Evolutionary conservation across 2,113 vertebrate species (phyloP), one percentile per base, ranked within the genome.

Genomic region (Dasypus novemcinctus): DNA sequence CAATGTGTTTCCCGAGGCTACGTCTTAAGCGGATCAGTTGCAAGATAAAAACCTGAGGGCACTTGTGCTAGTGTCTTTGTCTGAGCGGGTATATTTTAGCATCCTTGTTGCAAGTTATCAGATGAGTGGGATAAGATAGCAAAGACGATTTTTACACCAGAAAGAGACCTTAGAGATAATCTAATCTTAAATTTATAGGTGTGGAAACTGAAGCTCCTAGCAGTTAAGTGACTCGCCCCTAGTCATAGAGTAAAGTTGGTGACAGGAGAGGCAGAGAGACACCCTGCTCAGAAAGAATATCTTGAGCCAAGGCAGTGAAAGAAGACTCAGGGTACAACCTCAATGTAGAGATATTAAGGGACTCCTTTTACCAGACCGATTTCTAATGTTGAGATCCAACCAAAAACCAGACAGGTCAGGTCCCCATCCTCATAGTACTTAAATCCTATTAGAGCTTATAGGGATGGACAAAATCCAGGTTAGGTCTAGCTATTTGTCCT

Each of bases 1-100:
- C 90, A 81, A 0, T 95, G 90, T 80, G 80, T 96, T 97, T 96
- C 95, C 81, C 82, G 87, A 88, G 90, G 85, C 92, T 92, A 82
- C 0, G 10, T 92, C 93, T 92, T 96, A 95, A 97, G 90, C 20
- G 25, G 88, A 72, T 92, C 54, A 74, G 87, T 82, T 90, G 66
- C 78, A 72, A 93, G 93, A 27, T 66, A 78, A 66, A 93, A n/a
- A 90, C 2, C 82, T 0, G 18, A 92, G 96, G 92, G 75, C 72
- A 9, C 4, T 54, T 36, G 54, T 17, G 46, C 61, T 49, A 21
- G 38, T 33, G 61, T 49, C 90, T 87, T 92, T 66, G 49, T 85
- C 66, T 88, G 64, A 81, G 54, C 31, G 23, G 94, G 54, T 68
- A 29, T 33, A 14, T 76, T 95, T 87, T 82, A 76, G 80, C 63